phyloP scores from a whole-genome alignment of 2,888 invertebrate species.

The Epistrophe eligans region DNA sequence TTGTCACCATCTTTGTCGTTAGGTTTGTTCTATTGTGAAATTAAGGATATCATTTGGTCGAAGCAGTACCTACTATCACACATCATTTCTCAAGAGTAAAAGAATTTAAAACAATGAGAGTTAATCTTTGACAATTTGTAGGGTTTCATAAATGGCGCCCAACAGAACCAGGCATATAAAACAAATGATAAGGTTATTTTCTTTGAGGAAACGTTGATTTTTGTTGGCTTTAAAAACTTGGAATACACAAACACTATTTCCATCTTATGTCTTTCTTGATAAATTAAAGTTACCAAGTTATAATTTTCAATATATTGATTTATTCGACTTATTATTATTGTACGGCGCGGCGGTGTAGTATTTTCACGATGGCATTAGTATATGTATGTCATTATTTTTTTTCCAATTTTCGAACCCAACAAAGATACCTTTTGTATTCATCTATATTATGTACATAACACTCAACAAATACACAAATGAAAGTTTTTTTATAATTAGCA shows the following conservation, averaged over 20 bases:
- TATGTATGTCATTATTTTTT: neutral
- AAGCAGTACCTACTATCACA: neutral
- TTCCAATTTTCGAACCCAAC: neutral
- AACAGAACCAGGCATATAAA: neutral
- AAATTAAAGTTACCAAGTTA: too few relatives aligned
- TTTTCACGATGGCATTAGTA: neutral
- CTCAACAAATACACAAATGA: conserved; percentile 8
- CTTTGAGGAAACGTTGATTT: neutral
- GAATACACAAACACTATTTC: neutral
- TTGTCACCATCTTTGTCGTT: conserved; percentile 2
- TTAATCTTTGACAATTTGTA: conserved; percentile 4
- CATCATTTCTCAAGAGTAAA: conserved; percentile 4
- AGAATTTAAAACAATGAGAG: conserved; percentile 13
- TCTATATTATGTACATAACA: neutral
- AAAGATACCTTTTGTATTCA: neutral
- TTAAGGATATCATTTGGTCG: conserved; percentile 49
- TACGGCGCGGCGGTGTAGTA: neutral
- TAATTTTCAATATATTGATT: too few relatives aligned
- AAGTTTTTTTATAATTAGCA: conserved; percentile 62
- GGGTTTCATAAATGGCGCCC: conserved; percentile 23
- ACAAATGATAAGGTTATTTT: neutral
- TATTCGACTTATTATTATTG: neutral
- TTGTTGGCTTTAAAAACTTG: neutral
- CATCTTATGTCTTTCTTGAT: too few relatives aligned
- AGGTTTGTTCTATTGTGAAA: conserved; percentile 43